Evolutionary conservation across 2,888 invertebrate genomes (phyloP).

Genomic region (Prenolepis imparis): DNA sequence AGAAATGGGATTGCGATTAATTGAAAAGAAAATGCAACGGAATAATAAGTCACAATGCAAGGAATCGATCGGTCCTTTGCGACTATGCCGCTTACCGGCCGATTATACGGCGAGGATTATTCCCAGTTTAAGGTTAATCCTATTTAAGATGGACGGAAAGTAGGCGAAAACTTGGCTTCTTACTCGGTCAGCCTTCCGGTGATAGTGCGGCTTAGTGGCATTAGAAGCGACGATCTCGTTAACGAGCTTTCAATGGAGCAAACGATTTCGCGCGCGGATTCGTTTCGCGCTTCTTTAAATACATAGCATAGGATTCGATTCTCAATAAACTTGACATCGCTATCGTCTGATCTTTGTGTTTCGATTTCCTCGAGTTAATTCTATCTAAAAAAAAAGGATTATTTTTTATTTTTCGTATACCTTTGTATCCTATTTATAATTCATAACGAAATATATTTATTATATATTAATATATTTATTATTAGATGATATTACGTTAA

Average conservation of each 20-base stretch:
- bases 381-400: background rate
- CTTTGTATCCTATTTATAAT: background rate
- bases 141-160: conserved; percentile 80
- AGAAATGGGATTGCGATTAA: conserved; percentile 6
- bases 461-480: no score
- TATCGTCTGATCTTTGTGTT: background rate
- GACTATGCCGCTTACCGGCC: conserved; percentile 52
- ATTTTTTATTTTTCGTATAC: background rate
- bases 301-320: conserved; percentile 34
- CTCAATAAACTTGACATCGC: conserved; percentile 19
- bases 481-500: background rate
- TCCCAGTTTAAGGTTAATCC: conserved; percentile 82
- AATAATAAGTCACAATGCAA: conserved; percentile 40
- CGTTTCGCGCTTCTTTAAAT: conserved; percentile 50
- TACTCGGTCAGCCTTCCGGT: conserved; percentile 78
- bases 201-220: conserved; percentile 79
- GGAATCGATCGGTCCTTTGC: conserved; percentile 59
- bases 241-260: conserved; percentile 78
- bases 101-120: conserved; percentile 77
- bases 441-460: background rate
- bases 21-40: conserved; percentile 7
- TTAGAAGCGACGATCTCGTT: conserved; percentile 80
- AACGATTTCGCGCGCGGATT: conserved; percentile 64
- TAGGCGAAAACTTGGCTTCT: conserved; percentile 81
- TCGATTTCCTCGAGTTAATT: conserved; percentile 1